Conservation (phyloP, 2,113 vertebrate species). For the Polypterus senegalus region DNA sequence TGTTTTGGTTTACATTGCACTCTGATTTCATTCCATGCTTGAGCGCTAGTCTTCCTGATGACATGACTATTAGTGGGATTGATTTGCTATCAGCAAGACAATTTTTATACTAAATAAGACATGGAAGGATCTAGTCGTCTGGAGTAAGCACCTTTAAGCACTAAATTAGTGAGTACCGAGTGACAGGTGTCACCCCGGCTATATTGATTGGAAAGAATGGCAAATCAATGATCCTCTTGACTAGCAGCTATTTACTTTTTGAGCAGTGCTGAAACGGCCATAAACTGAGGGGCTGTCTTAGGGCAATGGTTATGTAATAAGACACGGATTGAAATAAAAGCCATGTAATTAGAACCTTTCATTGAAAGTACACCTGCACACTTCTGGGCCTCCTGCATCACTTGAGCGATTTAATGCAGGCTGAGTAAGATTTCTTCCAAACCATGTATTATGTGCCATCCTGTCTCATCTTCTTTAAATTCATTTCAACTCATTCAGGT, state of each 20-base stretch:
- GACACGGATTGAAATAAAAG: not conserved
- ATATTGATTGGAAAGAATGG: not conserved
- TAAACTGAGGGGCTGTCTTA: not conserved
- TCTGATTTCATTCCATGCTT: conserved; percentile 5
- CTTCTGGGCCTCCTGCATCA: too few species aligned
- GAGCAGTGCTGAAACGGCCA: not conserved
- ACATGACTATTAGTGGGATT: conserved; percentile 8
- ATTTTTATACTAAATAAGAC: conserved; percentile 7
- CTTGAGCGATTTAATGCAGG: too few species aligned
- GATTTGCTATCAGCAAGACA: conserved; percentile 11
- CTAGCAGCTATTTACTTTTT: not conserved
- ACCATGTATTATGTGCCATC: too few species aligned
- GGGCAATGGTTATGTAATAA: not conserved
- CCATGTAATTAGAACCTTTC: too few species aligned
- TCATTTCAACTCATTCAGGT: too few species aligned
- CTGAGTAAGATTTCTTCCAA: too few species aligned
- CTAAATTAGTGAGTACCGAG: not conserved
- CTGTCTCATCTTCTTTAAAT: too few species aligned
- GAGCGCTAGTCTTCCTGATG: conserved; percentile 2
- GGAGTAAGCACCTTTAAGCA: not conserved
- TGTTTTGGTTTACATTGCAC: not conserved
- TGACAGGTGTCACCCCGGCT: not conserved
- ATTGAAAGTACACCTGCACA: too few species aligned
- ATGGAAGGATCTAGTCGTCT: not conserved
- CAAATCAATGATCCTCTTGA: not conserved